phyloP scores from a whole-genome alignment of 2,113 vertebrate genomes.

The Melanotaenia duboulayi region DNA sequence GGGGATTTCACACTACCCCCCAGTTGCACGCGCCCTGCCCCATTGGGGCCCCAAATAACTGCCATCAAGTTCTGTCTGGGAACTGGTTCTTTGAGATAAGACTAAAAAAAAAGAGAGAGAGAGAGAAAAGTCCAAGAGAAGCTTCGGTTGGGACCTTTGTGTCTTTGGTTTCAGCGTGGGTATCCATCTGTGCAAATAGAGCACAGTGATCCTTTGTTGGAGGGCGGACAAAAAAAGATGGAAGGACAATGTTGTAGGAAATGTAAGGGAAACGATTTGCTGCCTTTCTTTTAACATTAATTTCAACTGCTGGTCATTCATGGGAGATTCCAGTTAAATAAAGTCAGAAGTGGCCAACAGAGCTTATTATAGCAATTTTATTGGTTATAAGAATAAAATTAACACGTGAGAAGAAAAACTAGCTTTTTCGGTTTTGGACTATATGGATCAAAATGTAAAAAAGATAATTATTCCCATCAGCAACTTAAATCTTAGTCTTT shows the following conservation, averaged over 20 bases:
- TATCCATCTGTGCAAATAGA: conserved; percentile 80
- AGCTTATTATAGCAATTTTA: no score
- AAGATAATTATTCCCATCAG: neutral
- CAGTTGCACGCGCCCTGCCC: conserved; percentile 76
- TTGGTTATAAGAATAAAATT: neutral
- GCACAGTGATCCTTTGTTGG: conserved; percentile 69
- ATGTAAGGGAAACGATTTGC: neutral
- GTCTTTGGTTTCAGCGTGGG: conserved; percentile 76
- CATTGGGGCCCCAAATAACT: conserved; percentile 75
- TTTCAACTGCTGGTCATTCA: neutral
- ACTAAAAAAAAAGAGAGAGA: conserved; percentile 20
- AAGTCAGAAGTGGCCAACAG: neutral
- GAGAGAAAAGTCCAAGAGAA: conserved; percentile 40
- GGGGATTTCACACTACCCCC: conserved; percentile 9
- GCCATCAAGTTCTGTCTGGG: conserved; percentile 68
- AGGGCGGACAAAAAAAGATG: conserved; percentile 40
- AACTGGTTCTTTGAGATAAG: conserved; percentile 49
- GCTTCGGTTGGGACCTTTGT: conserved; percentile 77
- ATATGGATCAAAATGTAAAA: neutral
- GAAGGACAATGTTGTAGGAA: conserved; percentile 19
- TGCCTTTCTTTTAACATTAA: neutral
- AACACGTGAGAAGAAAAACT: neutral
- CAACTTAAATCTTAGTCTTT: neutral
- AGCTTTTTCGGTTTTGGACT: neutral
- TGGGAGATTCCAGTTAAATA: neutral